Percentiles rank a stretch among this genome's conserved stretches.
Evolutionary conservation across 2,797 vertebrate genomes (phyloP).

Genomic region (Dicrostonyx torquatus): DNA sequence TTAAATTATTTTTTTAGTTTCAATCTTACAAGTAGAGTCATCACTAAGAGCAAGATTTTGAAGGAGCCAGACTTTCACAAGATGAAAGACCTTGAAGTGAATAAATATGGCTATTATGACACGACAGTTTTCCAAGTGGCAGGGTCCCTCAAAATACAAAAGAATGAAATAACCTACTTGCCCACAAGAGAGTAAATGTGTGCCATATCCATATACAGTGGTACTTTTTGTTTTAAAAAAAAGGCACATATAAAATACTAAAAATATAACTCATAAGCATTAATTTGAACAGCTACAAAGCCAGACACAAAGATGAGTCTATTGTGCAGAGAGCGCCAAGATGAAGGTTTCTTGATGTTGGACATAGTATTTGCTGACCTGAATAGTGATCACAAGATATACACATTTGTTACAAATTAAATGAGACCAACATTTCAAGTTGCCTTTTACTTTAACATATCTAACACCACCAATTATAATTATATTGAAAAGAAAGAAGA

Average conservation of each 20-base stretch:
- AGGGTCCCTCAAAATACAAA: not conserved
- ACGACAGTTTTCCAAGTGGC: not conserved
- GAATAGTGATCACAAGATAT: not conserved
- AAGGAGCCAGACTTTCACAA: not conserved
- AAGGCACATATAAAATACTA: not conserved
- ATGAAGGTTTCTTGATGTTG: not conserved
- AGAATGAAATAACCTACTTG: not conserved
- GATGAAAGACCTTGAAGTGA: not conserved
- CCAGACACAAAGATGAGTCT: not conserved
- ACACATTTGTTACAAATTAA: not conserved
- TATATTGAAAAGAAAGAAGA: not conserved
- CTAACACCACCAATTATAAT: not conserved
- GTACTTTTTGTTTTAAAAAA: not conserved
- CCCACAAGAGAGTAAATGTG: not conserved
- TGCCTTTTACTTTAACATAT: not conserved
- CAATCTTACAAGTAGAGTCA: constrained; percentile 2
- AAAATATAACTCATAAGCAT: not conserved
- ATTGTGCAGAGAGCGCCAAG: not conserved
- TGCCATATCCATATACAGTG: not conserved
- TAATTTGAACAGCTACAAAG: not conserved
- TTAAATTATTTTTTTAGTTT: not conserved
- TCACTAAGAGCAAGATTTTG: not conserved
- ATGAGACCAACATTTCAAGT: not conserved
- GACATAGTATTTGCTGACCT: not conserved
- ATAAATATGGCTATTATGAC: not conserved